These are phyloP conservation scores for Phymatocera aterrima DNA, from an alignment of 2,888 invertebrate genomes.

Conservation along the genomic window DNA sequence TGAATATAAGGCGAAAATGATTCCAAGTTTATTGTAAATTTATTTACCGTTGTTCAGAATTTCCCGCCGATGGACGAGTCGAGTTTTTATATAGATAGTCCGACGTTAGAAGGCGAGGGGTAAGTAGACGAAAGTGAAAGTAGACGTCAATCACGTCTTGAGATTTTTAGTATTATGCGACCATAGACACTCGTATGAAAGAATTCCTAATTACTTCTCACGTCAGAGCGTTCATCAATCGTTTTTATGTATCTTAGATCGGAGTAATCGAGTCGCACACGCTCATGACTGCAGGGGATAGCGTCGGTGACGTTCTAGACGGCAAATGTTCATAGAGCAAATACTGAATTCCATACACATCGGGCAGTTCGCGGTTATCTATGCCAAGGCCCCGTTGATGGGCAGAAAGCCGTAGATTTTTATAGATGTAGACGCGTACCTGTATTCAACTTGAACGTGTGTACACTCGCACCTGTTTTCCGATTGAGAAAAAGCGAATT, in stretches of 20 bases:
- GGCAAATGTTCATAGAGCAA: constrained; percentile 40
- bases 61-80: neutral
- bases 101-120: constrained; percentile 14
- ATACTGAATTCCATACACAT: constrained; percentile 54
- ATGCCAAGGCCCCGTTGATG: constrained; percentile 55
- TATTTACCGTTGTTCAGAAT: neutral
- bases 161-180: neutral
- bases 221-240: neutral
- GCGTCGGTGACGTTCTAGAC: constrained; percentile 15
- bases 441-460: neutral
- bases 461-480: constrained; percentile 15
- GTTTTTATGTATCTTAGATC: neutral
- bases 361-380: constrained; percentile 56
- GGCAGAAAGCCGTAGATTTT: constrained; percentile 39
- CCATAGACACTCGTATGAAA: neutral
- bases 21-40: neutral
- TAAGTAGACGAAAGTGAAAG: constrained; percentile 34
- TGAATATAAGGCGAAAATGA: neutral
- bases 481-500: neutral
- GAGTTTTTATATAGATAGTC: constrained; percentile 21
- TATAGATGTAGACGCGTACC: constrained; percentile 15
- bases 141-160: constrained; percentile 24
- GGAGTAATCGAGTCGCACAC: neutral
- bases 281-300: neutral
- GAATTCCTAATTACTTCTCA: neutral